Evolutionary conservation across 2,113 vertebrate species (phyloP).

Genomic region (Casuarius casuarius): DNA sequence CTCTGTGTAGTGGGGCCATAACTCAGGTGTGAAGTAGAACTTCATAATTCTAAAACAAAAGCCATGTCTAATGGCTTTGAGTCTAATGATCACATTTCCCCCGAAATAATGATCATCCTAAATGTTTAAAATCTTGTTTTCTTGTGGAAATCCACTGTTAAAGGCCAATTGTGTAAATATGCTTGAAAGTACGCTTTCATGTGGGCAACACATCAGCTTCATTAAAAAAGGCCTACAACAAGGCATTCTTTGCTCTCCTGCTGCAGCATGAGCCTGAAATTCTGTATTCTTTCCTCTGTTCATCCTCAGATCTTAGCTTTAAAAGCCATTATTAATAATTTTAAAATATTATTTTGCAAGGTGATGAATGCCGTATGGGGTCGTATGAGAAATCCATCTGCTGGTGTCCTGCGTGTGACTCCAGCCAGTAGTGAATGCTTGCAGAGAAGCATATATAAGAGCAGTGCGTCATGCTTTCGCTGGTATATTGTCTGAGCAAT

Average conservation of each 20-base stretch:
- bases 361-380: neutral
- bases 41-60: neutral
- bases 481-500: conserved; percentile 42
- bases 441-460: neutral
- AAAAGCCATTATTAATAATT: neutral
- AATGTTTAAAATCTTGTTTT: neutral
- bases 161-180: neutral
- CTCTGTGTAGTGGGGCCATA: neutral
- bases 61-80: rapidly evolving
- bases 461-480: conserved; percentile 20
- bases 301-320: neutral
- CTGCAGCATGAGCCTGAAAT: neutral
- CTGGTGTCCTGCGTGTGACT: neutral
- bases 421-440: neutral
- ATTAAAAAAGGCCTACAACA: neutral
- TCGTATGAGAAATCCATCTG: neutral
- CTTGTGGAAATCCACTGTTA: neutral
- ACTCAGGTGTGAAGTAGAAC: neutral
- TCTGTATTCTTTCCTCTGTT: neutral
- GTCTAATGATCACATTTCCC: neutral
- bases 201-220: neutral
- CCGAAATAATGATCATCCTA: neutral
- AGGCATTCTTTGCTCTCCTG: neutral
- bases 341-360: neutral
- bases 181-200: neutral